Evolutionary conservation across 2,888 invertebrate species (phyloP).

Genomic region (Diachrysia chrysitis): DNA sequence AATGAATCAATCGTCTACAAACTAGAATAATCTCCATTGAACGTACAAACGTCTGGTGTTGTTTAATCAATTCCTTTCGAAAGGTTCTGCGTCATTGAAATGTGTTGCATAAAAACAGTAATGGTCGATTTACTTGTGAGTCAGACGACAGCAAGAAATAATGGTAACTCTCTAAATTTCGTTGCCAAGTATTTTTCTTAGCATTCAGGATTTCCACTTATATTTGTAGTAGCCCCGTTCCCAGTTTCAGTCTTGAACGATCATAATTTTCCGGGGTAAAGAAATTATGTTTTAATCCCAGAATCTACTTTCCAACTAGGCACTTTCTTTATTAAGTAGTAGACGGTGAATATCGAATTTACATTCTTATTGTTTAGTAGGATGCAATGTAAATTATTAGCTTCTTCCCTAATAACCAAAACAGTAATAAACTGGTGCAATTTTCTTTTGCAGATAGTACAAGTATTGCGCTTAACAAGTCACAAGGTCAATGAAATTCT

Average conservation of each 20-base stretch:
- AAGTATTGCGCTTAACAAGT: background rate
- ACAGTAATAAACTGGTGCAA: no score
- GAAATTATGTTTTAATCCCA: background rate
- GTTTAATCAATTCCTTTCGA: conserved; percentile 33
- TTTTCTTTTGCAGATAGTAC: background rate
- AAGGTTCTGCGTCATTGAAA: conserved; percentile 37
- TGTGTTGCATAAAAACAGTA: conserved; percentile 28
- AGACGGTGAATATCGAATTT: background rate
- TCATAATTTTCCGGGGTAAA: conserved; percentile 5
- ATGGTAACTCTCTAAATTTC: conserved; percentile 34
- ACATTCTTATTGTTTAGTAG: background rate
- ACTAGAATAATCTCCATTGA: conserved; percentile 12
- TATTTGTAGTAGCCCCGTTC: background rate
- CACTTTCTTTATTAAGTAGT: conserved; percentile 1
- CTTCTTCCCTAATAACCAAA: no score
- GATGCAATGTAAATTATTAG: background rate
- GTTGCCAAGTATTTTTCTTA: conserved; percentile 45
- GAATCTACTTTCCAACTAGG: background rate
- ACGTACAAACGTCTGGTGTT: conserved; percentile 12
- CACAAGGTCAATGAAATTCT: conserved; percentile 1
- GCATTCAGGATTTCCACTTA: conserved; percentile 20
- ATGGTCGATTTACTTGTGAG: conserved; percentile 36
- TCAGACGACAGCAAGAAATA: conserved; percentile 40
- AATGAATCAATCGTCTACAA: conserved; percentile 5
- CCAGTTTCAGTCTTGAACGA: background rate